Evolutionary conservation across 2,113 vertebrate species (phyloP).

Genomic region (Centrocercus urophasianus): DNA sequence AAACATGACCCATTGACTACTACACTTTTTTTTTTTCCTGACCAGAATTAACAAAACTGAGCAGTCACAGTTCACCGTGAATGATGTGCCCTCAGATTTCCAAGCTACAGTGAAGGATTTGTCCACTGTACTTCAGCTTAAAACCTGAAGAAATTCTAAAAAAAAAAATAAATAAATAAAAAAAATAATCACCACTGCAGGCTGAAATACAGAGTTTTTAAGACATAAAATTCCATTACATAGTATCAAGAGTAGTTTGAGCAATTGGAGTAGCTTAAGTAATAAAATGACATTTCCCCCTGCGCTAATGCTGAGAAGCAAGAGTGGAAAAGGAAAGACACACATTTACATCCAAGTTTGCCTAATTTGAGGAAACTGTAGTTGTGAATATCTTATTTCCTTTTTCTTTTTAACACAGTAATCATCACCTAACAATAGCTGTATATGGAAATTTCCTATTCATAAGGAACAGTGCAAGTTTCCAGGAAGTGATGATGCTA

Average conservation of each 20-base stretch:
- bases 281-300: neutral
- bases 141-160: neutral
- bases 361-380: neutral
- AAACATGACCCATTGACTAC: neutral
- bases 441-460: neutral
- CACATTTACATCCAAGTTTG: neutral
- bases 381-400: neutral
- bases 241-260: neutral
- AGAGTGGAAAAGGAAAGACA: neutral
- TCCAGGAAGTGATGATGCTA: neutral
- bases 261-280: neutral
- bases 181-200: neutral
- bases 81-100: neutral
- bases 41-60: neutral
- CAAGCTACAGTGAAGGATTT: neutral
- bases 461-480: accelerated
- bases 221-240: neutral
- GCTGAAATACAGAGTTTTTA: neutral
- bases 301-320: neutral
- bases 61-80: neutral
- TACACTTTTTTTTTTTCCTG: neutral
- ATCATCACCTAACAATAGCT: neutral
- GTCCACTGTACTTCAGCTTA: neutral
- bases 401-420: neutral
- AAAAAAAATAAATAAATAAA: too few relatives aligned